Conservation (phyloP, 2,113 vertebrate species). For the Rynchops niger region DNA sequence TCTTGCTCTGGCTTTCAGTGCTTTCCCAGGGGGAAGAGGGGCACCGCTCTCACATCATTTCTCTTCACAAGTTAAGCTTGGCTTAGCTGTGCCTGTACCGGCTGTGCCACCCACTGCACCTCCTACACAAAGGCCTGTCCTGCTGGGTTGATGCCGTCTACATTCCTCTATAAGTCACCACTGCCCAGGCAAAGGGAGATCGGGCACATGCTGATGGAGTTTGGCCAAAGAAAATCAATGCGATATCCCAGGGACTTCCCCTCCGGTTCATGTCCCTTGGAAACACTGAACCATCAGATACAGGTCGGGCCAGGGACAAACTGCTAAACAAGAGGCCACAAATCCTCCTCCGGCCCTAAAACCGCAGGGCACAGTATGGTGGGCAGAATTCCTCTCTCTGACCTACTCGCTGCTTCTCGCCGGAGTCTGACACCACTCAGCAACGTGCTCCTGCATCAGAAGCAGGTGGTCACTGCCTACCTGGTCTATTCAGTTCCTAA, state of each 20-base stretch:
- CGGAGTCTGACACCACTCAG: neutral
- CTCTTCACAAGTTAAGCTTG: neutral
- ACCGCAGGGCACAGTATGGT: fast-evolving
- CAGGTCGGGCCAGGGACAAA: neutral
- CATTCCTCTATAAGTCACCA: fast-evolving
- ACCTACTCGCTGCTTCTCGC: neutral
- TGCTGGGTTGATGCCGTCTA: neutral
- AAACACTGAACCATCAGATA: fast-evolving
- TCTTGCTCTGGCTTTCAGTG: neutral
- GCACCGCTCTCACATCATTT: neutral
- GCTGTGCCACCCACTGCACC: fast-evolving
- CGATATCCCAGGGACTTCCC: neutral
- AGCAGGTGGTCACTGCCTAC: fast-evolving
- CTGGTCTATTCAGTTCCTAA: neutral
- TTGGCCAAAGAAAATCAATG: neutral
- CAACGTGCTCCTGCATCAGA: fast-evolving
- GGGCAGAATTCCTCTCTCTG: neutral
- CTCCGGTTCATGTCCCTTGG: fast-evolving
- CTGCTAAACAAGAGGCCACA: fast-evolving
- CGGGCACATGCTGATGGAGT: fast-evolving
- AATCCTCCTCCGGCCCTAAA: fast-evolving
- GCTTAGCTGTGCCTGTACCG: neutral
- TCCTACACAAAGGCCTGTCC: neutral
- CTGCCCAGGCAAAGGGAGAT: neutral
- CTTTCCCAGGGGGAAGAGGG: neutral